Evolutionary conservation across 2,797 vertebrate genomes (phyloP), one percentile per base, ranked within the genome.

Genomic region (Erithacus rubecula): DNA sequence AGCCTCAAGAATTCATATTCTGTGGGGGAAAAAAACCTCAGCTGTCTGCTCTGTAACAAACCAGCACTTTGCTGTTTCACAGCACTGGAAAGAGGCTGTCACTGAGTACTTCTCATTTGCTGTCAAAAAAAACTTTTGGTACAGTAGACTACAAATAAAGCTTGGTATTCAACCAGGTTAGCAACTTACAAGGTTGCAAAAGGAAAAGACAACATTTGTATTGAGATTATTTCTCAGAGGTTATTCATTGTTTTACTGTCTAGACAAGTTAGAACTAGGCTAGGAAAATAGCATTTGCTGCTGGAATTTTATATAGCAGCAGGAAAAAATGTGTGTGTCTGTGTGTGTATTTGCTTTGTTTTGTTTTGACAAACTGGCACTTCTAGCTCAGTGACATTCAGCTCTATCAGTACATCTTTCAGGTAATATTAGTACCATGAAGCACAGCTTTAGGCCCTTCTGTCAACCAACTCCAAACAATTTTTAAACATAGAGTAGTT

Each of bases 121-220:
- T 69, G 46, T 88, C 62, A 93, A 86, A 59, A 83, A 77, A 72
- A 67, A 59, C 36, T 85, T 95, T 79, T 78, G 82, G 90, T 63
- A 91, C 83, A 68, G 75, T 18, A 75, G 51, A 87, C 71, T 72
- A 56, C 36, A 88, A 83, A 94, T 37, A 96, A 91, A 96, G 78
- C 91, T 74, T 60, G 55, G 47, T 81, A 90, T 94, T 94, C 74
- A 95, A 87, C 52, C 64, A 60, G 92, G 77, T 94, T 88, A 92
- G 39, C 53, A 84, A 94, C 78, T 95, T 69, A 93, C 93, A 91
- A 83, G 83, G 90, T 87, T 93, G 72, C 83, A 74, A 96, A 96
- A 96, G 75, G 86, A 93, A 83, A 34, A 88, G 89, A 84, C 92
- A 94, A 75, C 44, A 85, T 90, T 75, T 62, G 76, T 47, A 70